phyloP scores from a whole-genome alignment of 2,113 vertebrate genomes.

The Papio anubis region DNA sequence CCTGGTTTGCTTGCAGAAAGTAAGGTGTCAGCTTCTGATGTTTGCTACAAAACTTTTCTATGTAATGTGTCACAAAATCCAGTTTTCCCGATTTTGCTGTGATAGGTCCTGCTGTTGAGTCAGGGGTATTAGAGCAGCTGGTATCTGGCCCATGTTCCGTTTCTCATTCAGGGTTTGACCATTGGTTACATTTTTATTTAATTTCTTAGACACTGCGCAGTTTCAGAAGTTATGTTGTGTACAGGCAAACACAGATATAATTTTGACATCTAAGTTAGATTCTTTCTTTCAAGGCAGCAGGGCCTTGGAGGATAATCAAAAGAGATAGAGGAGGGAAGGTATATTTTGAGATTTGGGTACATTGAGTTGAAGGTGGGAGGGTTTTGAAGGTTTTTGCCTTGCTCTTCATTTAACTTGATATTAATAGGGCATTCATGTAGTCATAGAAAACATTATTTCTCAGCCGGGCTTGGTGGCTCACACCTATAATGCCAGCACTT shows the following conservation, averaged over 20 bases:
- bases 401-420: background rate
- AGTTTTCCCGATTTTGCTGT: background rate
- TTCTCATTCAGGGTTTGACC: slow-evolving; percentile 38
- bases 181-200: slow-evolving; percentile 48
- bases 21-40: background rate
- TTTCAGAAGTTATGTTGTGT: slow-evolving; percentile 27
- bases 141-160: background rate
- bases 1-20: background rate
- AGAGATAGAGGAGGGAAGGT: background rate
- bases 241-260: slow-evolving; percentile 30
- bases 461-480: background rate
- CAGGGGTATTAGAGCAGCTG: background rate
- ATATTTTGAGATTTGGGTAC: background rate
- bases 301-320: background rate
- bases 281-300: slow-evolving; percentile 39
- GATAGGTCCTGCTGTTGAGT: background rate
- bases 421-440: background rate
- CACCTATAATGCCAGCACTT: too few species aligned
- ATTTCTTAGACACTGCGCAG: background rate
- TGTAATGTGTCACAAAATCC: background rate
- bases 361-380: background rate
- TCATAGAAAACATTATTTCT: background rate
- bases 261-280: background rate
- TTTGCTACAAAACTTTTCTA: background rate
- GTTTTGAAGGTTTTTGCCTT: background rate